Evolutionary conservation across 2,113 vertebrate species (phyloP).

Genomic region (Rhineura floridana): DNA sequence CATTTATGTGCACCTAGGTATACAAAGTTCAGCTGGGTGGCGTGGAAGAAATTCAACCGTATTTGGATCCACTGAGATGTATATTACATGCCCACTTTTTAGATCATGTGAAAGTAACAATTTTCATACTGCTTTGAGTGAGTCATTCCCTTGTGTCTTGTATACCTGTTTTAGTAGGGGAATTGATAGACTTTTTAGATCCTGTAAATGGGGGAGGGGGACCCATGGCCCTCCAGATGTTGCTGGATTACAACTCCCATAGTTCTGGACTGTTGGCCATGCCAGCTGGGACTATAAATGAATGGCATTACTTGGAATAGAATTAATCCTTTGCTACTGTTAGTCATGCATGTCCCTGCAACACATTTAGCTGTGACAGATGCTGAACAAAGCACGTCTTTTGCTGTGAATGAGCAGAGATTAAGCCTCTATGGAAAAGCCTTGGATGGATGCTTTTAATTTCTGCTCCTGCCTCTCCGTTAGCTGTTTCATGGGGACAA

Average conservation of each 20-base stretch:
- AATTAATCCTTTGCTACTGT: not conserved
- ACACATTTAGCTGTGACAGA: not conserved
- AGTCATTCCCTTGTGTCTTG: not conserved
- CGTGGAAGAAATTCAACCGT: not conserved
- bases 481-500: not conserved
- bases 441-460: not conserved
- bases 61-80: not conserved
- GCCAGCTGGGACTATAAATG: not conserved
- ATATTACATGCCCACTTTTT: not conserved
- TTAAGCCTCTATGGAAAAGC: conserved; percentile 1
- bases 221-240: not conserved
- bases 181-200: not conserved
- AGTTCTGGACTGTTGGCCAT: no score
- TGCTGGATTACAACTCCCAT: not conserved
- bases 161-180: not conserved
- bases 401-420: not conserved
- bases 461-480: not conserved
- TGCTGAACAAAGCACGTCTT: not conserved
- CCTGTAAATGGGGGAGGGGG: not conserved
- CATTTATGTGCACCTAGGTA: not conserved
- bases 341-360: not conserved
- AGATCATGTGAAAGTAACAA: not conserved
- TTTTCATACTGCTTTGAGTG: not conserved
- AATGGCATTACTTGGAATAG: not conserved
- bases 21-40: not conserved